phyloP scores from a whole-genome alignment of 2,113 vertebrate species.

The Barnardius zonarius region DNA sequence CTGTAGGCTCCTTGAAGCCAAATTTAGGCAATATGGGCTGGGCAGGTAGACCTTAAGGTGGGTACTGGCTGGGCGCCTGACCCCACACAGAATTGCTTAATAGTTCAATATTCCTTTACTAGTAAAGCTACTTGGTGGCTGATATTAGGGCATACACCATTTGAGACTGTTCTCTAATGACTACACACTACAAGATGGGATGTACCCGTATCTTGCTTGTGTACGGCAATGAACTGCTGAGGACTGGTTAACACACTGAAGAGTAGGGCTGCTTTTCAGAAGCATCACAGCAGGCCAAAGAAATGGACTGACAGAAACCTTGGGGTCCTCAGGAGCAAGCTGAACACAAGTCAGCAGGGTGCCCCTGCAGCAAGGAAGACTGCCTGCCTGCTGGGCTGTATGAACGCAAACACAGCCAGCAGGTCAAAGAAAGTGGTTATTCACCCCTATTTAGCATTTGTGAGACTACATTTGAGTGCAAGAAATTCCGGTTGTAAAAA shows the following conservation, averaged over 20 bases:
- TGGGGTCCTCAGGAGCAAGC: background rate
- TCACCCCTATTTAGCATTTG: background rate
- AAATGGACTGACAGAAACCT: background rate
- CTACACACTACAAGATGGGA: background rate
- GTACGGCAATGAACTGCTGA: background rate
- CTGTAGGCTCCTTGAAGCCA: background rate
- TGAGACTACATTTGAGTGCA: background rate
- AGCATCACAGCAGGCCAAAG: background rate
- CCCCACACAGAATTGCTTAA: background rate
- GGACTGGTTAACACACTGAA: background rate
- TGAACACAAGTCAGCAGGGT: background rate
- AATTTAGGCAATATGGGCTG: background rate
- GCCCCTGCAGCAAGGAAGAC: background rate
- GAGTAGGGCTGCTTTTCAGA: background rate
- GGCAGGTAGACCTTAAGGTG: background rate
- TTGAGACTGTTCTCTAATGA: background rate
- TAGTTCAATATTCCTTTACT: background rate
- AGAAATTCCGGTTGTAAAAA: background rate
- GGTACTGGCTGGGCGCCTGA: background rate
- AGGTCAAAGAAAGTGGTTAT: background rate
- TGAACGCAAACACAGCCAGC: background rate
- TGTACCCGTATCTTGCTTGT: background rate
- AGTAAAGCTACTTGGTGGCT: background rate
- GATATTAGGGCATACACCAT: background rate
- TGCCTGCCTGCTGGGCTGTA: background rate